These are phyloP conservation scores for Trachelus iudaicus DNA, from an alignment of 2,888 invertebrate species.

Conservation along the genomic window DNA sequence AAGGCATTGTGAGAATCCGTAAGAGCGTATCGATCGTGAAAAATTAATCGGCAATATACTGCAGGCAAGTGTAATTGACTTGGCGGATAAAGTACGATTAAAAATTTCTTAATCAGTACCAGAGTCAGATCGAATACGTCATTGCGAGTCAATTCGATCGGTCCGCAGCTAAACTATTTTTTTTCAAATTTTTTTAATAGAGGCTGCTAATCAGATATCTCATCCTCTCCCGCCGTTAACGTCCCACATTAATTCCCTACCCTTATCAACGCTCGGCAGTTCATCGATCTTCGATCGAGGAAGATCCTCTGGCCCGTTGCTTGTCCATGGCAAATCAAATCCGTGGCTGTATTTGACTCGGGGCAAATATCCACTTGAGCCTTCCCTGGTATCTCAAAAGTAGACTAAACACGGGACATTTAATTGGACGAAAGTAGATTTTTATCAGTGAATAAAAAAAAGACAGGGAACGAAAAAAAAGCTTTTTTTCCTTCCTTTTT, in stretches of 20 bases:
- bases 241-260: conserved; percentile 10
- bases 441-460: no score
- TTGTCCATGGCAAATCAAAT: no score
- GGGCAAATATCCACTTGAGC: no score
- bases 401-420: no score
- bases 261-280: conserved; percentile 8
- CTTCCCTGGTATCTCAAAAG: no score
- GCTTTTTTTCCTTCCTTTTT: not conserved
- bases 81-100: conserved; percentile 7
- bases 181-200: not conserved
- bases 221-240: not conserved
- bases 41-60: conserved; percentile 23
- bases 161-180: not conserved
- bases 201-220: no score
- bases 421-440: no score
- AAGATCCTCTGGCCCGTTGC: no score
- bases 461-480: not conserved
- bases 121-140: not conserved
- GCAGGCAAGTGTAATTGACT: conserved; percentile 12
- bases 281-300: no score
- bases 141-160: not conserved
- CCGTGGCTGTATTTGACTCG: no score
- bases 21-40: conserved; percentile 5
- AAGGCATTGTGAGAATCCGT: conserved; percentile 10
- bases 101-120: conserved; percentile 9